Base-by-base conservation (phyloP, 1,140 invertebrate species). In the Limonius californicus region DNA sequence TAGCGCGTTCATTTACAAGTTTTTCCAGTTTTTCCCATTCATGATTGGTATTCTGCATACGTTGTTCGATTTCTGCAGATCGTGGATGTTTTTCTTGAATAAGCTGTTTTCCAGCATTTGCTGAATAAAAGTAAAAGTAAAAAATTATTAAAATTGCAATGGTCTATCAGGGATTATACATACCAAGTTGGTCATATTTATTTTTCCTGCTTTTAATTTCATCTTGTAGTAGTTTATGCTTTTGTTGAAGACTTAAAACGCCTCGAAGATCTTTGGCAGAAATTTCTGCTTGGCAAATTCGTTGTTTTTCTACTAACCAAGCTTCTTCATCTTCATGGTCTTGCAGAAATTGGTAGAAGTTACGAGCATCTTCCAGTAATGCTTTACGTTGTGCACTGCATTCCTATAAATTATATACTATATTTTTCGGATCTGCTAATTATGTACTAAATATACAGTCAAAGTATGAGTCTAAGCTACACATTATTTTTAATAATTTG, bases 291-390 rank as follows among this genome's bases (percentile, higher is more conserved):
- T 89, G 87, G 75, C 94, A 97, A 64, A 97, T 92, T 9, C 92
- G 80, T 72, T 97, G 91, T 71, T 96, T 95, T 71, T 98, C 95
- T 7, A 92, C 85, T 18, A 97, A 77, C 90, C 95, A 97, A 0
- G 91, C 89, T 79, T 91, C 91, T 74, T 94, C 91, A 64, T 92
- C 89, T 57, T 76, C 73, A 65, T 94, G 90, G 76, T 97, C 94
- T 83, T 94, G 89, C 55, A 98, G 81, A 77, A 99, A 98, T 74
- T 97, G 94, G 76, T 92, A 97, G 70, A 95, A 94, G 71, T 94
- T 92, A 63, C 94, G 83, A 0, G 94, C 94, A 65, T 97, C 92
- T 74, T 97, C 92, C 9, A 99, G 79, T 6, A 89, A 84, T 0
- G 85, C 85, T 59, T 93, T 87, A 14, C 95, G 84, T 60, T 89